phyloP scores from a whole-genome alignment of 2,888 invertebrate species.

The Zygothrica quintamaculata region DNA sequence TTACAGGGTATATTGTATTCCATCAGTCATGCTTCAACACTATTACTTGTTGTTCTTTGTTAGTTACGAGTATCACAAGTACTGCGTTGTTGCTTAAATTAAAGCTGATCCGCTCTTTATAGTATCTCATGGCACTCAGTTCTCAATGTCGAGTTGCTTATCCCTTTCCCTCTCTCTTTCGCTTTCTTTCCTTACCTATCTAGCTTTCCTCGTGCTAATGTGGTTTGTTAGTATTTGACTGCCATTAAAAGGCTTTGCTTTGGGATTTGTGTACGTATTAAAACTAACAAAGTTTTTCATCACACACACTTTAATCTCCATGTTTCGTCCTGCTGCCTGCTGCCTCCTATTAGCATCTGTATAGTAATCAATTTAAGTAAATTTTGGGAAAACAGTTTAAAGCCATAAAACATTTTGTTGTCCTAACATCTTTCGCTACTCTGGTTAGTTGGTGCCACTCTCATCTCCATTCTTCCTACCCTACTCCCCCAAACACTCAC shows the following conservation, averaged over 20 bases:
- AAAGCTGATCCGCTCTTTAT: constrained; percentile 43
- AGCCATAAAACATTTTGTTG: constrained; percentile 67
- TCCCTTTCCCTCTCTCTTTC: background rate
- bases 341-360: constrained; percentile 42
- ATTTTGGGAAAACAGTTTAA: constrained; percentile 74
- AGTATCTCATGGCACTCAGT: background rate
- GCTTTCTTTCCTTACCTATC: constrained; percentile 1
- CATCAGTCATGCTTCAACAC: background rate
- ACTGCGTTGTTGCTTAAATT: constrained; percentile 65
- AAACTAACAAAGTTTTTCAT: constrained; percentile 71
- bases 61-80: constrained; percentile 65
- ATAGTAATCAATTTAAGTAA: constrained; percentile 78
- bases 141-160: background rate
- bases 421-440: constrained; percentile 25
- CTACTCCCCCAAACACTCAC: too few relatives aligned
- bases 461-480: too few relatives aligned
- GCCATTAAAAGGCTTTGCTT: constrained; percentile 79
- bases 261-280: constrained; percentile 81
- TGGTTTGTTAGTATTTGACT: constrained; percentile 79
- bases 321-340: constrained; percentile 6
- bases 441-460: background rate
- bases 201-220: constrained; percentile 61
- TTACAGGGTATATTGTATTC: background rate
- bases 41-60: constrained; percentile 24
- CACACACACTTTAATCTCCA: constrained; percentile 12